Percentiles rank a stretch among this genome's conserved stretches.
phyloP scores from a whole-genome alignment of 2,888 invertebrate genomes.

The Apamea anceps region DNA sequence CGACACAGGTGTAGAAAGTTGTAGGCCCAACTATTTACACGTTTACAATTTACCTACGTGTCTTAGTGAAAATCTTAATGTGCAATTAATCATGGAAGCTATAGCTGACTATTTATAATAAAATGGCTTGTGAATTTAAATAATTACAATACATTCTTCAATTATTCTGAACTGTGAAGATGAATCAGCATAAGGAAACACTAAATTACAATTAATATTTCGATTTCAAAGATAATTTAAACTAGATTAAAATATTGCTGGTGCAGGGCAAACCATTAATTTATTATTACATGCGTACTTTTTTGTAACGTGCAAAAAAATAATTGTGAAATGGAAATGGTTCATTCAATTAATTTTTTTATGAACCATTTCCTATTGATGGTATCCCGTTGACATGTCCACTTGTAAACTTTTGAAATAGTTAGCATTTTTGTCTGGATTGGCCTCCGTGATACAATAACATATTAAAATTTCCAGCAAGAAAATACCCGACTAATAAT shows the following conservation, averaged over 20 bases:
- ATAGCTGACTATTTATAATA: neutral
- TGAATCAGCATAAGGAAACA: neutral
- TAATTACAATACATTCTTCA: neutral
- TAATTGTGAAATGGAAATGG: too few species aligned
- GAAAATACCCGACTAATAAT: conserved; percentile 52
- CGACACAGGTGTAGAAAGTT: conserved; percentile 87
- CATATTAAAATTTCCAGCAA: conserved; percentile 64
- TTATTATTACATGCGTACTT: neutral
- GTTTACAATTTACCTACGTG: conserved; percentile 76
- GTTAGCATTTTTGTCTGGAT: neutral
- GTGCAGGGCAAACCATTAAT: neutral
- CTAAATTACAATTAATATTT: neutral
- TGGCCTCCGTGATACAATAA: conserved; percentile 18
- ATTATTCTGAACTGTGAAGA: neutral
- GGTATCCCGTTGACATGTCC: conserved; percentile 4
- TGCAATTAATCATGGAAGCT: conserved; percentile 29
- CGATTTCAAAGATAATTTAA: neutral
- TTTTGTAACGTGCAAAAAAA: neutral
- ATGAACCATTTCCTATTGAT: neutral
- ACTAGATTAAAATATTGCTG: neutral
- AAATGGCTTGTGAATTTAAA: neutral
- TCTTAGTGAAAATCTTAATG: conserved; percentile 69
- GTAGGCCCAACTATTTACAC: conserved; percentile 85
- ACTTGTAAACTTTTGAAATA: neutral
- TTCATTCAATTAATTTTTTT: too few species aligned